Conservation (phyloP, 1,140 invertebrate species). For the Aphaenogaster rudis region DNA sequence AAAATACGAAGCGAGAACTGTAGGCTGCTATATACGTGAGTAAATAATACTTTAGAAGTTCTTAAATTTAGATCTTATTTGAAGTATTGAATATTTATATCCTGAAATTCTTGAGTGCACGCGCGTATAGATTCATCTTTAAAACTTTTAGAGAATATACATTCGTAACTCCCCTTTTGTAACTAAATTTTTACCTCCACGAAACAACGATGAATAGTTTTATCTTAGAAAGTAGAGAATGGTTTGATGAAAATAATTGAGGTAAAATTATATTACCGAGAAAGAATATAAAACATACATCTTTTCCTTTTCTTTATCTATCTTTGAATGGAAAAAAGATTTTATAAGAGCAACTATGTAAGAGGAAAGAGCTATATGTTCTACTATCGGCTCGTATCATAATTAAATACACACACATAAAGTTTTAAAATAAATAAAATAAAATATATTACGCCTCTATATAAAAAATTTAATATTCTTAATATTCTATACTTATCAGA, state of each 20-base stretch:
- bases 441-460: background rate
- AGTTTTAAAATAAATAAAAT: background rate
- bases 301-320: background rate
- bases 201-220: background rate
- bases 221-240: background rate
- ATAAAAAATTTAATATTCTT: background rate
- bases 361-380: background rate
- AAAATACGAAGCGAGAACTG: background rate
- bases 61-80: background rate
- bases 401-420: background rate
- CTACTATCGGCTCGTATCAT: background rate
- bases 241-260: background rate
- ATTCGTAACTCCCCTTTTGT: background rate
- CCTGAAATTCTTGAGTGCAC: background rate
- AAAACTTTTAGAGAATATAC: slow-evolving; percentile 2
- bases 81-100: background rate
- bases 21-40: too few species aligned
- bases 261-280: background rate
- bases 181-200: background rate
- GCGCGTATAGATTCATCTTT: background rate
- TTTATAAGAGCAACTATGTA: background rate
- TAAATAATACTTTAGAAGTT: background rate
- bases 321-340: background rate
- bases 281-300: background rate
- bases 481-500: background rate